Percentiles rank a stretch among this genome's conserved stretches.
phyloP scores from a whole-genome alignment of 1,140 invertebrate genomes.

The Ips nitidus region DNA sequence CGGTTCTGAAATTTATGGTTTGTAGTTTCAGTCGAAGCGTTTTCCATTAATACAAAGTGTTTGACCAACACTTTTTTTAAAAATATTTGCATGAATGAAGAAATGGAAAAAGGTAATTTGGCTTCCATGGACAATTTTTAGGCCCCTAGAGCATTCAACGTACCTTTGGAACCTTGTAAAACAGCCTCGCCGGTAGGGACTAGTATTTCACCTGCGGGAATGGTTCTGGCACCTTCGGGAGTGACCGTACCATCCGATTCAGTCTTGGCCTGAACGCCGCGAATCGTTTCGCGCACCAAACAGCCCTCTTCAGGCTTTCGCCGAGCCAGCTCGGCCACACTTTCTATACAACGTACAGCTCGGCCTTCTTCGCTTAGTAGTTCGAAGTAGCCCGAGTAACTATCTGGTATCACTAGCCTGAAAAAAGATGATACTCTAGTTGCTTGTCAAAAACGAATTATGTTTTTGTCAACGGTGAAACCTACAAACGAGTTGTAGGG shows the following conservation, averaged over 20 bases:
- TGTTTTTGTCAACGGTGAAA: not conserved
- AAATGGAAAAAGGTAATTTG: too few relatives aligned
- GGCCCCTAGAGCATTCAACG: not conserved
- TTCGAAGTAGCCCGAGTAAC: slow-evolving; percentile 91
- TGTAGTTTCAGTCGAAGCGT: too few relatives aligned
- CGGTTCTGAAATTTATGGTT: too few relatives aligned
- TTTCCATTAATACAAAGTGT: too few relatives aligned
- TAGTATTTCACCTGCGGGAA: slow-evolving; percentile 71
- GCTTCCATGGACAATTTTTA: too few relatives aligned
- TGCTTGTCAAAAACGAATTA: not conserved
- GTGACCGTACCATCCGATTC: slow-evolving; percentile 65
- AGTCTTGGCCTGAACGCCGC: slow-evolving; percentile 72
- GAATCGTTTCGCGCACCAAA: slow-evolving; percentile 82
- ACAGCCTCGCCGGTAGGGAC: slow-evolving; percentile 69
- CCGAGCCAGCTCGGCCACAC: slow-evolving; percentile 77
- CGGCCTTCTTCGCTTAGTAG: slow-evolving; percentile 89
- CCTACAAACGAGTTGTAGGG: too few relatives aligned
- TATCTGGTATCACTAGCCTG: slow-evolving; percentile 84
- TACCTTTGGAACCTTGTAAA: slow-evolving; percentile 57
- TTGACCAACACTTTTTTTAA: too few relatives aligned
- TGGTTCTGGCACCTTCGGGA: slow-evolving; percentile 72
- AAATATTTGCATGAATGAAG: too few relatives aligned
- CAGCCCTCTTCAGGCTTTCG: slow-evolving; percentile 74
- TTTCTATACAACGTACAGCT: slow-evolving; percentile 85
- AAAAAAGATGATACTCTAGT: not conserved